phyloP scores from a whole-genome alignment of 1,140 invertebrate genomes.

The Drosophila ficusphila region DNA sequence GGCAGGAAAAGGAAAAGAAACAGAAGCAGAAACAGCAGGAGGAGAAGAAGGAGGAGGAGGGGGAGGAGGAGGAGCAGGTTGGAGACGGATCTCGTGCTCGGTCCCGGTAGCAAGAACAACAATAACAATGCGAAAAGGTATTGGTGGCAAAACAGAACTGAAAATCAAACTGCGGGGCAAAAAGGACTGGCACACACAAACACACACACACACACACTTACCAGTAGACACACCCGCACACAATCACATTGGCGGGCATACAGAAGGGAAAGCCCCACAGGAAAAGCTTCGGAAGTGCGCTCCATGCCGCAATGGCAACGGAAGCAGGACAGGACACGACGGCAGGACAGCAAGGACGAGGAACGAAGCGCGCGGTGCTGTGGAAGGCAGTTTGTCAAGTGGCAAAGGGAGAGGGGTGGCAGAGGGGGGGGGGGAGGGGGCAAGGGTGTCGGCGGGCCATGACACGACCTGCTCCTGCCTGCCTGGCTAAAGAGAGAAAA shows the following conservation, averaged over 20 bases:
- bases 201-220: conserved; percentile 33
- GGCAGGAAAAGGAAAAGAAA: neutral
- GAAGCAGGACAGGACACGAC: conserved; percentile 37
- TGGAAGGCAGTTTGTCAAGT: conserved; percentile 53
- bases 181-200: conserved; percentile 36
- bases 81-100: conserved; percentile 52
- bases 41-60: neutral
- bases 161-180: conserved; percentile 64
- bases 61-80: conserved; percentile 35
- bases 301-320: conserved; percentile 69
- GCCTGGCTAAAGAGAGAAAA: conserved; percentile 83
- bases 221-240: conserved; percentile 31
- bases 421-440: neutral
- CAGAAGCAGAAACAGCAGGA: too few relatives aligned
- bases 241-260: conserved; percentile 25
- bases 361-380: conserved; percentile 10
- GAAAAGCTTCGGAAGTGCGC: conserved; percentile 78
- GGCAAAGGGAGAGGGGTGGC: conserved; percentile 16
- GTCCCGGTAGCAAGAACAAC: conserved; percentile 44
- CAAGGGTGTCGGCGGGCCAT: conserved; percentile 16
- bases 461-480: conserved; percentile 56
- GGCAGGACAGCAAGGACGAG: conserved; percentile 4
- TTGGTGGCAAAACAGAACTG: conserved; percentile 76
- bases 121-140: conserved; percentile 66
- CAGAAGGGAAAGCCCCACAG: conserved; percentile 44